Base-by-base conservation (phyloP, 1,140 invertebrate genomes). In the Drosophila sproati region DNA sequence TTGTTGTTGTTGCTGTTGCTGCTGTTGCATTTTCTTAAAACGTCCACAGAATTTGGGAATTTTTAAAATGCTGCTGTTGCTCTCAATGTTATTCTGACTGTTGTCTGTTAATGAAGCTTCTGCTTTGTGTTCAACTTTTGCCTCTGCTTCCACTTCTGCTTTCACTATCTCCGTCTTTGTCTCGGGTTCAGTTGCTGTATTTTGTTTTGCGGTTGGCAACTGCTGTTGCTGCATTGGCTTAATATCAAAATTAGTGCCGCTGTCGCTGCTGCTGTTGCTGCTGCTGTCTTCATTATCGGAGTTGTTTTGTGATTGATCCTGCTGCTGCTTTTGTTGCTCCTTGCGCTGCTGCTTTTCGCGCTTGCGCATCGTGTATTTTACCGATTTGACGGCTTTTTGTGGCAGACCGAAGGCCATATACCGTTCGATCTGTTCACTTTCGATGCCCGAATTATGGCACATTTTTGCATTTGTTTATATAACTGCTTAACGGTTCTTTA, bases 361-460 rank as follows among this genome's bases (percentile, higher is more conserved):
- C 63, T 92, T 92, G 57, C 78, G 73, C 69, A 92, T 72, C 50
- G 91, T 92, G 31, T 88, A 78, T 54, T 90, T 83, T 12, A 92
- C 91, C 28, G 80, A 88, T 47, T 78, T 80, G 34, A 92, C 82
- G 20, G 91, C 79, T 64, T 91, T 92, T 28, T 89, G 75, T 8
- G 91, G 91, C 91, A 92, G 88, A 4, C 91, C 91, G 63, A 78
- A 68, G 56, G 82, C 83, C 57, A 91, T 75, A 57, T 74, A 91
- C 71, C 77, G 77, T 69, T 92, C 86, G 74, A 92, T 92, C 82
- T 91, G 83, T 73, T 88, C 80, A 82, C 70, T 92, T 81, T 92
- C 75, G 56, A 91, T 81, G 59, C 80, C 76, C 67, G 88, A 92
- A 78, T 90, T 92, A 74, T 90, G 88, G 76, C 88, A 92, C 91